Evolutionary conservation across 2,888 invertebrate genomes (phyloP), one percentile per base, ranked within the genome.

Genomic region (Thysanoteuthis rhombus): DNA sequence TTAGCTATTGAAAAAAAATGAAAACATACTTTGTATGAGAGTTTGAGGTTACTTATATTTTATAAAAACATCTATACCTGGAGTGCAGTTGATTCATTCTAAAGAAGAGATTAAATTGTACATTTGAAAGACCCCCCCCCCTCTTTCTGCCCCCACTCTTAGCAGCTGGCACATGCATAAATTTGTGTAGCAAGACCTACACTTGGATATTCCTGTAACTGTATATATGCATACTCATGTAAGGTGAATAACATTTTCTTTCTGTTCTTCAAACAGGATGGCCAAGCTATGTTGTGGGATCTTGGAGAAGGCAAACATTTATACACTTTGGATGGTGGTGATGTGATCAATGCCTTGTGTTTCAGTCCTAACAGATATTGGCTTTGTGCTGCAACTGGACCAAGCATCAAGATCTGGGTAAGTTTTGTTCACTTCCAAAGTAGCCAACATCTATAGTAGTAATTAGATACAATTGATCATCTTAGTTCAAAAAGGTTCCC

Each of bases 351-450:
- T 96, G 98, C 99, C 12, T 97, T 99, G 96, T 99, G 99, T 98
- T 99, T 99, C 98, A 99, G 99, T 95, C 99, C 99, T 95, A 99
- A 99, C 98, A 98, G 99, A 94, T 99, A 99, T 97, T 99, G 99
- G 99, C 98, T 99, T 95, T 99, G 99, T 97, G 99, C 99, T 97
- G 99, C 99, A 40, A 99, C 99, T 96, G 99, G 99, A 96, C 99
- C 99, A 95, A 98, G 98, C 96, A 99, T 99, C 97, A 99, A 99
- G 97, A 99, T 99, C 97, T 99, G 99, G 99, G 98, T 98, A 97
- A 3, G 36, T 22, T 42, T 89, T 90, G 1, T 36, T 38, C 3
- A 36, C 16, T n/a, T 89, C 6, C 16, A 6, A 89, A 28, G 6
- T 8, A 38, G 90, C 19, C 0, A n/a, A 39, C 19, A 22, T n/a